Base-by-base conservation (phyloP, 2,888 invertebrate genomes). In the Hirtodrosophila duncani region DNA sequence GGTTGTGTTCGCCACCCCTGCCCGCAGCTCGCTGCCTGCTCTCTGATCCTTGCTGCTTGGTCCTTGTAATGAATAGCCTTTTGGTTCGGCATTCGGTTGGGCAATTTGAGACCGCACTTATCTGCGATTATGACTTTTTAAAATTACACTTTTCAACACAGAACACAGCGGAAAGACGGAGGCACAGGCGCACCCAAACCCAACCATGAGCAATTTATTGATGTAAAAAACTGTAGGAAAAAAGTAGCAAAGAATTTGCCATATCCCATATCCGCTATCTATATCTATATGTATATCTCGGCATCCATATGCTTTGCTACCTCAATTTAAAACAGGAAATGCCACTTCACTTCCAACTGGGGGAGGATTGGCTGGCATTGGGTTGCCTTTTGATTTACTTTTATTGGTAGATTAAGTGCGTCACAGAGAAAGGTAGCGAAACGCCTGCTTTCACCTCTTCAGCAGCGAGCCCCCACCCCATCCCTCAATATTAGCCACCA, bases 241-340 rank as follows among this genome's bases (percentile, higher is more conserved):
- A 63, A 59, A 50, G 53, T 29, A 53, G 57, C 61, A 46, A 59
- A 53, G 43, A 61, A 72, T 71, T 53, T 59, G 56, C 48, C 59
- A 63, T 67, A 69, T 66, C 50, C 60, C 55, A 50, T 45, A 67
- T 52, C 51, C 57, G 17, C 26, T 29, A 36, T 43, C 33, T 49
- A 58, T 78, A 75, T 70, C 71, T 50, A 52, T 38, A 58, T n/a
- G n/a, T 18, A 62, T 62, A 56, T 61, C 49, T 48, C 48, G 49
- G 27, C 42, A 50, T 59, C n/a, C 24, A 24, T 37, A 14, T 23
- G 13, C n/a, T 9, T 8, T 48, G 50, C 64, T 77, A 63, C 69
- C 72, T 74, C 84, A 81, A 84, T 84, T 84, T 81, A 77, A 83
- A 84, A 83, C 84, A 84, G 83, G 83, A 84, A 83, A 82, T 72